Conservation (phyloP, 2,797 vertebrate species). For the Buphagus erythrorhynchus region DNA sequence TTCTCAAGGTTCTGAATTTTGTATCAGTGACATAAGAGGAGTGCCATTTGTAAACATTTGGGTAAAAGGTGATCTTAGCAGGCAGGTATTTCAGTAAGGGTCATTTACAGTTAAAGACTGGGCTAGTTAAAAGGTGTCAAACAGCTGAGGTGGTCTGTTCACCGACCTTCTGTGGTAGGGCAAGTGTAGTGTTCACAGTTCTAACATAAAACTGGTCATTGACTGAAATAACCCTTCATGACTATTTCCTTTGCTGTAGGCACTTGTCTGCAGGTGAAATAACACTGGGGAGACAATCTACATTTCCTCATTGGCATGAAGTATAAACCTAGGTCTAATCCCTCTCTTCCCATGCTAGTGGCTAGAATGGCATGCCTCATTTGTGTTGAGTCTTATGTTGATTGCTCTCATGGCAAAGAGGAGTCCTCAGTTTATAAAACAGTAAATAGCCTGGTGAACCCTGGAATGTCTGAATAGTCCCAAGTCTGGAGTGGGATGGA, state of each 20-base stretch:
- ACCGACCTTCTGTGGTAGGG: background rate
- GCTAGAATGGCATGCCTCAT: fast-evolving
- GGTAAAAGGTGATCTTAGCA: background rate
- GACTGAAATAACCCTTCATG: background rate
- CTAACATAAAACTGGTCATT: background rate
- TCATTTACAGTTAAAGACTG: background rate
- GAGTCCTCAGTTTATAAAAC: background rate
- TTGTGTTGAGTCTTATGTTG: background rate
- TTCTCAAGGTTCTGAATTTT: background rate
- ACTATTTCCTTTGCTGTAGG: background rate
- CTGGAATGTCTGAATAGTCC: background rate
- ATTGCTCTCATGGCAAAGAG: background rate
- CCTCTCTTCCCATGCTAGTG: background rate
- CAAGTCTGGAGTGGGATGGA: background rate
- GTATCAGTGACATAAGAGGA: fast-evolving
- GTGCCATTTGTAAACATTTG: background rate
- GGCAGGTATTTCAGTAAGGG: background rate
- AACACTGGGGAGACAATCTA: background rate
- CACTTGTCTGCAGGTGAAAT: background rate
- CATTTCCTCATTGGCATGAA: background rate
- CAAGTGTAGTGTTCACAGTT: fast-evolving
- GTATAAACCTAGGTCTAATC: background rate
- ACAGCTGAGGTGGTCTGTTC: background rate
- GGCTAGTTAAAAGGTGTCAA: background rate
- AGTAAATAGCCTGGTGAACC: background rate